Evolutionary conservation across 2,888 invertebrate species (phyloP).

Genomic region (Cantharis nigra): DNA sequence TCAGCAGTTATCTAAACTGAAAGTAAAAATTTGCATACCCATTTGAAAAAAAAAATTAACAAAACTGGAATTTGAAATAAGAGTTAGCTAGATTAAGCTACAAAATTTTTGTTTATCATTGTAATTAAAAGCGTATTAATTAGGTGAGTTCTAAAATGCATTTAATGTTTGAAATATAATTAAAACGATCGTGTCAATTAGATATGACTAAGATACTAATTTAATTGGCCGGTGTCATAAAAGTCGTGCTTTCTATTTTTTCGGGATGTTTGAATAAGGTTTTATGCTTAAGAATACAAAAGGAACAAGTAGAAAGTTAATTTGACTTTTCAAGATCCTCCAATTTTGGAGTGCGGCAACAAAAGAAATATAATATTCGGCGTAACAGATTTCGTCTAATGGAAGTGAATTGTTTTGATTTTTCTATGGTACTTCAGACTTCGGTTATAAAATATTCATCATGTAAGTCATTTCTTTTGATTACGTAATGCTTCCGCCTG

Average conservation of each 20-base stretch:
- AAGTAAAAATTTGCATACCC: neutral
- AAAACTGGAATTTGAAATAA: neutral
- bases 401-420: neutral
- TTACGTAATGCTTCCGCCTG: conserved; percentile 11
- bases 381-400: neutral
- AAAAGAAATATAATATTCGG: neutral
- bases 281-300: neutral
- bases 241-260: conserved; percentile 1
- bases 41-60: neutral
- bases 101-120: neutral
- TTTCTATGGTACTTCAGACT: neutral
- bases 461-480: conserved; percentile 2
- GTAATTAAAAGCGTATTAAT: neutral
- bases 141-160: neutral
- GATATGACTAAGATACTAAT: neutral
- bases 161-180: neutral
- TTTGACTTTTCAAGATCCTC: neutral
- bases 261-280: neutral
- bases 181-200: neutral
- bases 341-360: neutral
- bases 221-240: neutral
- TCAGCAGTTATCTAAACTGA: neutral
- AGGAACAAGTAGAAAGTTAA: neutral
- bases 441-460: neutral
- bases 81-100: neutral